These are phyloP conservation scores for Seladonia tumulorum DNA, from an alignment of 2,888 invertebrate species.

Conservation along the genomic window DNA sequence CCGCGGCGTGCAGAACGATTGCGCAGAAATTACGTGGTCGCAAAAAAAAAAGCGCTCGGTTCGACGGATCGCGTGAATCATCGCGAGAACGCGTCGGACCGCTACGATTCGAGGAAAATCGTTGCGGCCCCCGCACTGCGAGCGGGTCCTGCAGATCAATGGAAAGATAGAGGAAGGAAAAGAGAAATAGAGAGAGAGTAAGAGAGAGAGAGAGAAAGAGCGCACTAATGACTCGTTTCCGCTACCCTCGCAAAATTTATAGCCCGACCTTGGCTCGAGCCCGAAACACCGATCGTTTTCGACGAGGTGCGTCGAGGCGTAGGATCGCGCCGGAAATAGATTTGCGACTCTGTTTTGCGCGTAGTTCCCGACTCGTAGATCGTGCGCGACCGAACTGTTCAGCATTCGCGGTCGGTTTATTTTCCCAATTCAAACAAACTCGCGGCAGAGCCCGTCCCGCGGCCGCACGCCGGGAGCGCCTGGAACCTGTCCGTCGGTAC, in stretches of 20 bases:
- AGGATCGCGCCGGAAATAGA: slow-evolving; percentile 2
- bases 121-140: slow-evolving; percentile 19
- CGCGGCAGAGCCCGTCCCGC: neutral
- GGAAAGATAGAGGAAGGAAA: slow-evolving; percentile 31
- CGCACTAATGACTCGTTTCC: slow-evolving; percentile 55
- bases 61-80: slow-evolving; percentile 55
- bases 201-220: neutral
- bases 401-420: slow-evolving; percentile 58
- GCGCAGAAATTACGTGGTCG: neutral
- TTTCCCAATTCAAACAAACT: slow-evolving; percentile 60
- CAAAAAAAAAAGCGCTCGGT: neutral
- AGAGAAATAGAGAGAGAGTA: neutral
- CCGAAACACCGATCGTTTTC: neutral
- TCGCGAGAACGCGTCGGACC: slow-evolving; percentile 4
- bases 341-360: neutral
- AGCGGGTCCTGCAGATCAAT: slow-evolving; percentile 35
- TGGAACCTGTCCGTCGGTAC: slow-evolving; percentile 37
- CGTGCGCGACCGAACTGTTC: slow-evolving; percentile 32
- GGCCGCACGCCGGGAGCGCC: slow-evolving; percentile 6
- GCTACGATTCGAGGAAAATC: slow-evolving; percentile 48
- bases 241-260: slow-evolving; percentile 59
- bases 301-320: neutral
- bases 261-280: slow-evolving; percentile 7
- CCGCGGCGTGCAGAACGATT: neutral
- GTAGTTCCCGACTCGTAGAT: slow-evolving; percentile 6